Percentiles rank a stretch among this genome's conserved stretches.
These are phyloP conservation scores for Forficula auricularia DNA, from an alignment of 1,140 invertebrate genomes.

Conservation along the genomic window DNA sequence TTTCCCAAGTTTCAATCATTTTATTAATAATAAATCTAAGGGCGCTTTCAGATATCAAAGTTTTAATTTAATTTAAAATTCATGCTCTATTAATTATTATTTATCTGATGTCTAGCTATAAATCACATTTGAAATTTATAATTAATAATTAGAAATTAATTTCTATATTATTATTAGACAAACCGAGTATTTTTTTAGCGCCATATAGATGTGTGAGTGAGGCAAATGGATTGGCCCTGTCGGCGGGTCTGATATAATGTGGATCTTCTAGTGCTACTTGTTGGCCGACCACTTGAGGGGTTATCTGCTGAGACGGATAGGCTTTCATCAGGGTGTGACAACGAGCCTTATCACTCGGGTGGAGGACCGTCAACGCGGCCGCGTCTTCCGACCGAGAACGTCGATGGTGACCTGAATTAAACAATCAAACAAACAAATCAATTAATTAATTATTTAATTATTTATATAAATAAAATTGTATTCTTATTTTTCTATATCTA, in stretches of 20 bases:
- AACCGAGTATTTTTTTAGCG: constrained; percentile 59
- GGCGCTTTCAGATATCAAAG: too few species aligned
- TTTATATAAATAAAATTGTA: too few species aligned
- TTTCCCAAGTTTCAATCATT: too few species aligned
- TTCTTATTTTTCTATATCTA: too few species aligned
- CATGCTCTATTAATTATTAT: too few species aligned
- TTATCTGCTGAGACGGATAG: constrained; percentile 20
- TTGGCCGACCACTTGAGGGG: constrained; percentile 44
- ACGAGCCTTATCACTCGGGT: constrained; percentile 52
- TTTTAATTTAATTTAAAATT: too few species aligned
- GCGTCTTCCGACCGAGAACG: constrained; percentile 49
- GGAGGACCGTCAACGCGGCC: constrained; percentile 14
- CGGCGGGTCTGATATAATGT: constrained; percentile 45
- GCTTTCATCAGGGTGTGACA: constrained; percentile 35
- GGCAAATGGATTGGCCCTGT: constrained; percentile 47
- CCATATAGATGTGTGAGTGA: constrained; percentile 43
- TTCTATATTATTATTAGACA: constrained; percentile 15
- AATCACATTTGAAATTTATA: too few species aligned
- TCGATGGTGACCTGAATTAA: constrained; percentile 37
- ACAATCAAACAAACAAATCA: constrained; percentile 9
- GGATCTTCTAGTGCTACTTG: constrained; percentile 62
- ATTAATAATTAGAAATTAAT: too few species aligned
- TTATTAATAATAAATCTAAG: too few species aligned
- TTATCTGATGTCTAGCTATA: too few species aligned
- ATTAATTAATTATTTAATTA: too few species aligned